phyloP scores from a whole-genome alignment of 64 coral and sea anemone species.

The Anthopleura sola region DNA sequence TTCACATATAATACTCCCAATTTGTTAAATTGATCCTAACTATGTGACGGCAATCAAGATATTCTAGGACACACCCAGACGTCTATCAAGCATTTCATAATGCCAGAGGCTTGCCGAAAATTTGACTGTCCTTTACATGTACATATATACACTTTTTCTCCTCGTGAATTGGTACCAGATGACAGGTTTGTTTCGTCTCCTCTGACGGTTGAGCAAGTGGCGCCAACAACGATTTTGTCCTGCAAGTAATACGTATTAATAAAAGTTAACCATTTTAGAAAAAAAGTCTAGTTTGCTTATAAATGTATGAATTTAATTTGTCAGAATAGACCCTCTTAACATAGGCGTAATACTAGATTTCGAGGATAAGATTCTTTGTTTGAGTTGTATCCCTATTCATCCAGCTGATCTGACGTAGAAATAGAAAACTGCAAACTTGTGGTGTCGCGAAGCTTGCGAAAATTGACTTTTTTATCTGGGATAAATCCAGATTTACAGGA shows the following conservation, averaged over 20 bases:
- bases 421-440: no score
- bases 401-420: no score
- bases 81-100: not conserved
- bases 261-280: not conserved
- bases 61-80: constrained; percentile 5
- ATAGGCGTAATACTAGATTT: no score
- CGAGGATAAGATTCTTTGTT: no score
- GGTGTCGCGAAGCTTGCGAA: no score
- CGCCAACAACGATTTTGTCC: not conserved
- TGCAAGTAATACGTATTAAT: not conserved
- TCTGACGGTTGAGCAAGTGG: not conserved
- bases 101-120: not conserved
- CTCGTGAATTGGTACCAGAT: not conserved
- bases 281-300: no score
- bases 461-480: no score
- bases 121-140: not conserved
- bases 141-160: not conserved
- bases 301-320: no score
- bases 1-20: not conserved
- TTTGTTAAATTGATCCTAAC: not conserved
- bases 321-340: no score
- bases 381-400: no score
- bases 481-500: no score
- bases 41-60: not conserved
- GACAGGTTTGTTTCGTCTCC: constrained; percentile 7